A percentile compares a stretch with the other conserved stretches of the same genome.
Evolutionary conservation across 2,888 invertebrate species (phyloP).

Genomic region (Lysandra coridon): DNA sequence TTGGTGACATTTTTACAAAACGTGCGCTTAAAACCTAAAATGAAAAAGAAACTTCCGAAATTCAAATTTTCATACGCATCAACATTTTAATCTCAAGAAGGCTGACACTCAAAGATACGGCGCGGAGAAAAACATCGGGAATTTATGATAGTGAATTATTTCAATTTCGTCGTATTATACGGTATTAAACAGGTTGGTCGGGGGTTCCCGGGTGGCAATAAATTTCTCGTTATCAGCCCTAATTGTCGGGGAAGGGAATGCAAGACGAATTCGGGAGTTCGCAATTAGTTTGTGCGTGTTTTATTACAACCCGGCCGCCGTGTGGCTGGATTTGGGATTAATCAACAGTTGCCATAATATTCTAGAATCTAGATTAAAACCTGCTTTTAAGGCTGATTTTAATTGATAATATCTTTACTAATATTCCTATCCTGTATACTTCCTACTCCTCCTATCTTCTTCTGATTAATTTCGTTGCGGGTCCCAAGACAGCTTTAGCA

Average conservation of each 20-base stretch:
- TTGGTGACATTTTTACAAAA: too few species aligned
- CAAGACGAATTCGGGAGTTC: conserved; percentile 52
- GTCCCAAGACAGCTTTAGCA: too few species aligned
- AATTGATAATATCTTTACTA: not conserved
- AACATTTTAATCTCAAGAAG: not conserved
- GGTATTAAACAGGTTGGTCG: conserved; percentile 42
- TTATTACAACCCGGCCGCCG: conserved; percentile 26
- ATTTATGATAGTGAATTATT: conserved; percentile 33
- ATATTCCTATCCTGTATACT: too few species aligned
- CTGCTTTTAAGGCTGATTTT: too few species aligned
- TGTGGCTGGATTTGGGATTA: not conserved
- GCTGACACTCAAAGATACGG: conserved; percentile 10
- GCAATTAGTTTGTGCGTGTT: conserved; percentile 57
- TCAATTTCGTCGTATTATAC: conserved; percentile 37
- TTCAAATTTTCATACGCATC: not conserved
- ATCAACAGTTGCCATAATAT: not conserved
- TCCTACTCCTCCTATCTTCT: too few species aligned
- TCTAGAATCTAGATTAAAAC: not conserved
- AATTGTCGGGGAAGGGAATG: conserved; percentile 63
- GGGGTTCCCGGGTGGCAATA: conserved; percentile 50
- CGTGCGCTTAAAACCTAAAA: too few species aligned
- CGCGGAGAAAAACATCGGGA: conserved; percentile 13
- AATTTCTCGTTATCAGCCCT: conserved; percentile 66
- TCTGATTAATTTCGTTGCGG: too few species aligned
- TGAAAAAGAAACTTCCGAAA: not conserved